A percentile compares a stretch with the other conserved stretches of the same genome.
phyloP scores from a whole-genome alignment of 2,113 vertebrate genomes.

The Ramphastos sulfuratus region DNA sequence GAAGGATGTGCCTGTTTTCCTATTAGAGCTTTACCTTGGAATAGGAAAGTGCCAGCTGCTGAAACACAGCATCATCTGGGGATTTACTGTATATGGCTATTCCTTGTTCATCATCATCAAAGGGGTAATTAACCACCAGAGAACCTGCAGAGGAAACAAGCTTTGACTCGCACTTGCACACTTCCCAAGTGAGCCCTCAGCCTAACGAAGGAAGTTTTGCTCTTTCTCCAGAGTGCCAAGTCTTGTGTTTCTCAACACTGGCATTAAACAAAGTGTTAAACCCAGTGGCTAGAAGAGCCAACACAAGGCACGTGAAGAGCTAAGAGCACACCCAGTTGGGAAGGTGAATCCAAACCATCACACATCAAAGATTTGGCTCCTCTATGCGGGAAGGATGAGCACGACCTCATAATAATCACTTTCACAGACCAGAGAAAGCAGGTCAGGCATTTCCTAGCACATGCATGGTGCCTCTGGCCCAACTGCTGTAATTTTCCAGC shows the following conservation, averaged over 20 bases:
- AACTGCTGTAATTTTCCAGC: neutral
- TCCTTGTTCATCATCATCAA: constrained; percentile 85
- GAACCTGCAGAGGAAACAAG: constrained; percentile 80
- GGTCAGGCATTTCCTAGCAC: neutral
- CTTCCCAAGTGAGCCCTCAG: neutral
- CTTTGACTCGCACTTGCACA: neutral
- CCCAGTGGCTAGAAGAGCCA: neutral
- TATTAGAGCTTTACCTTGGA: constrained; percentile 82
- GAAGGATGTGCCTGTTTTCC: neutral
- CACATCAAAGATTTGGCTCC: neutral
- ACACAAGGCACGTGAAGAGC: neutral
- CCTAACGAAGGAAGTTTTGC: neutral
- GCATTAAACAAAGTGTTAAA: neutral
- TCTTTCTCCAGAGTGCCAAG: neutral
- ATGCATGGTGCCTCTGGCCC: neutral
- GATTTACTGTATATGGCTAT: constrained; percentile 83
- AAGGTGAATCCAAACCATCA: neutral
- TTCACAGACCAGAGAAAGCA: neutral
- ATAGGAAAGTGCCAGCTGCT: constrained; percentile 87
- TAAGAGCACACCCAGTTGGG: neutral
- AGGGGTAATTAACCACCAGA: constrained; percentile 97
- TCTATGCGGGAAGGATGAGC: neutral
- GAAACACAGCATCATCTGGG: constrained; percentile 91
- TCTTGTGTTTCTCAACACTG: neutral
- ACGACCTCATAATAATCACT: neutral